A percentile compares a stretch with the other conserved stretches of the same genome.
Evolutionary conservation across 2,797 vertebrate genomes (phyloP).

Genomic region (Siniperca undulata): DNA sequence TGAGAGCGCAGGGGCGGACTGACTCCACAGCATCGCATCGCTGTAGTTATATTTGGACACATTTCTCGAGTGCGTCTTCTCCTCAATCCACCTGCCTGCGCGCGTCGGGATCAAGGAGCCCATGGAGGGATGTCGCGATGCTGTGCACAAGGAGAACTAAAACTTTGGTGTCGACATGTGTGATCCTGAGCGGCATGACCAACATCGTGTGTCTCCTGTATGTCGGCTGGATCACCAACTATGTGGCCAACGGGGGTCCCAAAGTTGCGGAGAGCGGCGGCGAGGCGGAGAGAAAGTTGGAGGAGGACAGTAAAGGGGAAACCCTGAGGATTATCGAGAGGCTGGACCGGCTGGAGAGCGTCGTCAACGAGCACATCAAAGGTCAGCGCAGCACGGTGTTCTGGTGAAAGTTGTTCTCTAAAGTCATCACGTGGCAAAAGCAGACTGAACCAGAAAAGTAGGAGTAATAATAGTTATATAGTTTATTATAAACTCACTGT

Average conservation of each 20-base stretch:
- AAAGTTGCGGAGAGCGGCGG: constrained; percentile 86
- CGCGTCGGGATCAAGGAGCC: constrained; percentile 77
- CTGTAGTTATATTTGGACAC: constrained; percentile 19
- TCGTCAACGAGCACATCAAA: constrained; percentile 97
- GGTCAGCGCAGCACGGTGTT: constrained; percentile 79
- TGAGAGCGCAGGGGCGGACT: constrained; percentile 32
- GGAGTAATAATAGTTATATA: background rate
- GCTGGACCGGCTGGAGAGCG: constrained; percentile 95
- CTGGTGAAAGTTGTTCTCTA: background rate
- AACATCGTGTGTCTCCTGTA: constrained; percentile 97
- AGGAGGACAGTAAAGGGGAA: constrained; percentile 94
- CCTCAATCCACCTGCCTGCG: constrained; percentile 65
- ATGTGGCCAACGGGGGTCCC: constrained; percentile 92
- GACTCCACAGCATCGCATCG: constrained; percentile 30
- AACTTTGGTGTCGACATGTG: constrained; percentile 98
- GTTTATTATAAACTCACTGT: background rate
- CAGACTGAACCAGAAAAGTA: background rate
- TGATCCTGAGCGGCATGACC: constrained; percentile 97
- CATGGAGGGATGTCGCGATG: constrained; percentile 93
- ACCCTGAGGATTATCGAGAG: constrained; percentile 94
- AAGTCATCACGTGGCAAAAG: background rate
- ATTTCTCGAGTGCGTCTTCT: constrained; percentile 65
- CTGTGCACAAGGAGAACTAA: constrained; percentile 97
- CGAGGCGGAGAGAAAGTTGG: constrained; percentile 90
- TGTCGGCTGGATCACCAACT: constrained; percentile 98